phyloP scores from a whole-genome alignment of 2,113 vertebrate species.

The Podarcis cretensis region DNA sequence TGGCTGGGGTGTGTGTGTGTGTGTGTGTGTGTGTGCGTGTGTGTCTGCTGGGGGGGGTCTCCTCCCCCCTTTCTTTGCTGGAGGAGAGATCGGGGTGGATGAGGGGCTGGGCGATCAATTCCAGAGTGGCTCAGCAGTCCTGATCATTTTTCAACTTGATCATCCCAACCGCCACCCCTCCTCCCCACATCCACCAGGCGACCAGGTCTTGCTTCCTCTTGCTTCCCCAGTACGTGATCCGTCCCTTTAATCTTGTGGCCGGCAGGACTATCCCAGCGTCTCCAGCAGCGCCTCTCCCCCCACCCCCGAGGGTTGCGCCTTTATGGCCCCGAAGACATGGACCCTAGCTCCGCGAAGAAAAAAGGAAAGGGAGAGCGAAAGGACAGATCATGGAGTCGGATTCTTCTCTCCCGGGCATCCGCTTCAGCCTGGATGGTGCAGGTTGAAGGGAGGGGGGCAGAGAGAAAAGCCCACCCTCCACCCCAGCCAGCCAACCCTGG shows the following conservation, averaged over 20 bases:
- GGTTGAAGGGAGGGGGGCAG: slow-evolving; percentile 59
- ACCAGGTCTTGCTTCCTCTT: slow-evolving; percentile 60
- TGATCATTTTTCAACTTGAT: slow-evolving; percentile 46
- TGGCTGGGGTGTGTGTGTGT: too few species aligned
- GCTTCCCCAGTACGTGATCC: slow-evolving; percentile 62
- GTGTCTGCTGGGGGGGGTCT: not conserved
- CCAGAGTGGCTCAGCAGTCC: slow-evolving; percentile 51
- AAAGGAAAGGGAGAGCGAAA: slow-evolving; percentile 9
- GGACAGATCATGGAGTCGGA: slow-evolving; percentile 59
- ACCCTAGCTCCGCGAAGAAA: slow-evolving; percentile 64
- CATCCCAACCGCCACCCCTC: not conserved
- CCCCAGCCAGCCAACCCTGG: slow-evolving; percentile 53
- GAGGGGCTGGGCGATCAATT: slow-evolving; percentile 66
- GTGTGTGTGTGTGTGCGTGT: too few species aligned
- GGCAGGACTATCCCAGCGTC: slow-evolving; percentile 77
- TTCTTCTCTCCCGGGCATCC: slow-evolving; percentile 61
- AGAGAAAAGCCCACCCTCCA: slow-evolving; percentile 44
- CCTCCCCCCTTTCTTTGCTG: not conserved
- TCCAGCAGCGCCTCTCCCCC: slow-evolving; percentile 62
- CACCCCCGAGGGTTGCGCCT: slow-evolving; percentile 59
- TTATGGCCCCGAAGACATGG: slow-evolving; percentile 76
- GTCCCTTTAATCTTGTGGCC: slow-evolving; percentile 71
- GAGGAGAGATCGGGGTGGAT: slow-evolving; percentile 27
- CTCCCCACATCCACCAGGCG: slow-evolving; percentile 43
- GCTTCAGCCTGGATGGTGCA: slow-evolving; percentile 62